These are phyloP conservation scores for Melanostoma mellinum DNA, from an alignment of 2,888 invertebrate species.

Conservation along the genomic window DNA sequence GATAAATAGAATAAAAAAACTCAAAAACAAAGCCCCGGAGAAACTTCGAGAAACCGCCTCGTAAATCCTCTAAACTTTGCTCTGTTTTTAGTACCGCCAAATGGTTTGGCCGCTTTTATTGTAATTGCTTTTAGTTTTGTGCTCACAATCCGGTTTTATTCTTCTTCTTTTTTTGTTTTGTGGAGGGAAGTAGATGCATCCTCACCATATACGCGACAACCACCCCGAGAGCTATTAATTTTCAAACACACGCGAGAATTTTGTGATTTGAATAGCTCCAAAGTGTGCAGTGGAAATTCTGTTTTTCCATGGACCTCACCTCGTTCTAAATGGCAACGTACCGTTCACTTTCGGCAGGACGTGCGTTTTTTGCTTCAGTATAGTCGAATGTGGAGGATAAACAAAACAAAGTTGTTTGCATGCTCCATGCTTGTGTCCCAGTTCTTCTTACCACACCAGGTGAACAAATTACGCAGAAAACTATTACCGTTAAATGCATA, in stretches of 20 bases:
- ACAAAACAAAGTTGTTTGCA: slow-evolving; percentile 52
- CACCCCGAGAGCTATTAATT: slow-evolving; percentile 58
- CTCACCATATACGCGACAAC: background rate
- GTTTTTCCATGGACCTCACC: slow-evolving; percentile 33
- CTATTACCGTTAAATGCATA: slow-evolving; percentile 81
- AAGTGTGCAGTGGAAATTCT: slow-evolving; percentile 27
- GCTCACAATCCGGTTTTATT: slow-evolving; percentile 2
- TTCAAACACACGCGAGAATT: slow-evolving; percentile 57
- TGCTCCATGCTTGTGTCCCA: slow-evolving; percentile 1
- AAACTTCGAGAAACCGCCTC: slow-evolving; percentile 56
- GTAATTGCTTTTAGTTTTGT: slow-evolving; percentile 66
- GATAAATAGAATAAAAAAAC: background rate
- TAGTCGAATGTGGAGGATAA: background rate
- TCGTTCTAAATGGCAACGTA: slow-evolving; percentile 19
- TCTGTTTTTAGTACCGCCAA: slow-evolving; percentile 53
- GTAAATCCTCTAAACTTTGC: slow-evolving; percentile 67
- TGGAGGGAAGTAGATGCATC: background rate
- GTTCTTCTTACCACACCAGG: slow-evolving; percentile 51
- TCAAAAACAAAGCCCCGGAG: slow-evolving; percentile 7
- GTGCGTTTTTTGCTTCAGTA: slow-evolving; percentile 22
- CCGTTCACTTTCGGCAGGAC: slow-evolving; percentile 45
- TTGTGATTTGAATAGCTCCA: slow-evolving; percentile 59
- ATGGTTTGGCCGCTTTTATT: slow-evolving; percentile 62
- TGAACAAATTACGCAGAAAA: slow-evolving; percentile 81
- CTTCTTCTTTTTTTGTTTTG: background rate